These are phyloP conservation scores for Astropecten irregularis DNA, from an alignment of 53 echinoderm and acorn worm genomes.

Conservation along the genomic window DNA sequence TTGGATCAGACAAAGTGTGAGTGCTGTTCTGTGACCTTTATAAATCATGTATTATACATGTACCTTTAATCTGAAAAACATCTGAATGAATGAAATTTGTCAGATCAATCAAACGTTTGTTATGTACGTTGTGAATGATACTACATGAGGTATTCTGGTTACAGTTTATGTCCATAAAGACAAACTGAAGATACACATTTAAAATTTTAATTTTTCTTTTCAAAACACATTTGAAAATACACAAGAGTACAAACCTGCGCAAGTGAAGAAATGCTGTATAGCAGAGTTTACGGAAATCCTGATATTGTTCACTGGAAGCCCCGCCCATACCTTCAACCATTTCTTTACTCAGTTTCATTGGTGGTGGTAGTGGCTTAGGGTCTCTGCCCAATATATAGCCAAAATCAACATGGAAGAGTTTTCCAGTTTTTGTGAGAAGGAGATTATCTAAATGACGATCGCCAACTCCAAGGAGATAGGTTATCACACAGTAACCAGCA, in stretches of 20 bases:
- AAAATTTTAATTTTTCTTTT: too few species aligned
- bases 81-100: too few species aligned
- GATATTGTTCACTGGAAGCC: conserved; percentile 90
- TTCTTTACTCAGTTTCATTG: conserved; percentile 96
- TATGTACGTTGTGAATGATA: too few species aligned
- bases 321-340: conserved; percentile 99
- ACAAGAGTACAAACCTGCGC: conserved; percentile 90
- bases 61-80: too few species aligned
- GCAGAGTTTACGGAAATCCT: conserved; percentile 95
- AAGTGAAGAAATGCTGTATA: conserved; percentile 97
- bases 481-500: conserved; percentile 98
- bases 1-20: too few species aligned
- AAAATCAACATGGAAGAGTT: conserved; percentile 99
- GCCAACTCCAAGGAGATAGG: conserved; percentile 98
- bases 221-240: too few species aligned
- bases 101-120: too few species aligned
- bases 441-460: conserved; percentile 98
- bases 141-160: too few species aligned
- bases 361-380: conserved; percentile 92
- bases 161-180: too few species aligned
- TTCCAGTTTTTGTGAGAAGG: conserved; percentile 81
- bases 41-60: too few species aligned
- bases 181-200: too few species aligned
- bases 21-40: too few species aligned
- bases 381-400: conserved; percentile 95